Evolutionary conservation across 1,140 invertebrate genomes (phyloP).

Genomic region (Drosophila simulans): DNA sequence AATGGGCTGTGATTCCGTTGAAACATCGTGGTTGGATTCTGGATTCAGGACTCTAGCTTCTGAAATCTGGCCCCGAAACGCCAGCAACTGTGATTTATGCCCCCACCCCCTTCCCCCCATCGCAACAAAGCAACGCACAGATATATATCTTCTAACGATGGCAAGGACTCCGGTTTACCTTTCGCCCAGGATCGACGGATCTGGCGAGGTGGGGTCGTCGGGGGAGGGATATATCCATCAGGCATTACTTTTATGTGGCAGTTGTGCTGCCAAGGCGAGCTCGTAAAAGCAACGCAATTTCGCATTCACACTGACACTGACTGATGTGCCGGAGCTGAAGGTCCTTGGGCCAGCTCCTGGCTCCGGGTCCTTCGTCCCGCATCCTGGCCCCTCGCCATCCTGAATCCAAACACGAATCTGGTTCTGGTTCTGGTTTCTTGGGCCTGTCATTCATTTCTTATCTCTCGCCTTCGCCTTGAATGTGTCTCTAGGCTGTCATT

Average conservation of each 20-base stretch:
- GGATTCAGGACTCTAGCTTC: not conserved
- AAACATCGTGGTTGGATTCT: slow-evolving; percentile 10
- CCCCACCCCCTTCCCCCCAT: not conserved
- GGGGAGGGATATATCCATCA: slow-evolving; percentile 51
- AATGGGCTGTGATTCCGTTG: slow-evolving; percentile 29
- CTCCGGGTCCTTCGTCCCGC: not conserved
- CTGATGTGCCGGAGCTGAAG: slow-evolving; percentile 63
- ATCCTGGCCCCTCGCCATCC: not conserved
- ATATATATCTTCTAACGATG: slow-evolving; percentile 40
- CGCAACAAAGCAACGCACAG: slow-evolving; percentile 1
- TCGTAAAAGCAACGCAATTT: slow-evolving; percentile 81
- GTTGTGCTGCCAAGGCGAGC: slow-evolving; percentile 44
- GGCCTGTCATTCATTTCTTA: slow-evolving; percentile 79
- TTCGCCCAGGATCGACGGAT: slow-evolving; percentile 2
- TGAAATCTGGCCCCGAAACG: slow-evolving; percentile 26
- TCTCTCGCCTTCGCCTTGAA: slow-evolving; percentile 72
- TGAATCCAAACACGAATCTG: slow-evolving; percentile 2
- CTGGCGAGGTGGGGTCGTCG: not conserved
- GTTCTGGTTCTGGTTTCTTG: slow-evolving; percentile 37
- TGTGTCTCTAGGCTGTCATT: slow-evolving; percentile 85
- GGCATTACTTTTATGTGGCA: slow-evolving; percentile 63
- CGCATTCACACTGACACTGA: slow-evolving; percentile 79
- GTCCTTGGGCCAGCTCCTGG: slow-evolving; percentile 31
- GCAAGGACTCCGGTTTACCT: slow-evolving; percentile 51
- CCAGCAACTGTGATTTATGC: slow-evolving; percentile 55